Evolutionary conservation across 1,140 invertebrate species (phyloP), one percentile per base, ranked within the genome.

Genomic region (Pseudomyrmex pallidus): DNA sequence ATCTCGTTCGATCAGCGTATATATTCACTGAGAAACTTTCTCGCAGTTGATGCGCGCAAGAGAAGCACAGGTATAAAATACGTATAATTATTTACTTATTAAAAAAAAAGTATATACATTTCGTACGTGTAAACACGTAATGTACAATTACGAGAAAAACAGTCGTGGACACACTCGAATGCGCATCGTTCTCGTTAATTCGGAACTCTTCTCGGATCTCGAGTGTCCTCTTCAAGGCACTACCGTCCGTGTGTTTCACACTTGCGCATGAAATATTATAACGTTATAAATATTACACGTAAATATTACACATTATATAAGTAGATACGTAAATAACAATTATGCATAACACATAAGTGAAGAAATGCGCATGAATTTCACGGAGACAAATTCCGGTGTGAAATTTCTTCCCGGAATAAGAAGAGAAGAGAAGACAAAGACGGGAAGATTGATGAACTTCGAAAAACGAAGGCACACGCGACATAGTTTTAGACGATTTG

Each of bases 401-500:
- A 57, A 52, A 54, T 35, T 35, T 7, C 7, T 35, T 35, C 35
- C 5, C 35, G 44, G 62, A 22, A 52, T 52, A 67, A 57, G 17
- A 9, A 22, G 10, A 50, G 10, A 57, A 50, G 7, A 22, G n/a
- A 77, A 77, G 48, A 63, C 52, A 68, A n/a, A 59, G 48, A 63
- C 52, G 57, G 17, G 54, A 17, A 85, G 54, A 20, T 20, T 62
- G 67, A 57, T 52, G 48, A 54, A 66, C 67, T 35, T 59, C 35
- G 68, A 56, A 67, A 67, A 70, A 48, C 48, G 62, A 85, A 85
- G 63, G 91, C 88, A 89, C 84, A 90, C 86, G 73, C 68, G 82
- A 90, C 84, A 91, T 92, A 92, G 92, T 92, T 92, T 92, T 92
- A 87, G 88, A 92, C 66, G 63, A 91, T 90, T 92, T 92, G 90